Evolutionary conservation across 23 tunicate genomes (phyloP).

Genomic region (Clavelina lepadiformis): DNA sequence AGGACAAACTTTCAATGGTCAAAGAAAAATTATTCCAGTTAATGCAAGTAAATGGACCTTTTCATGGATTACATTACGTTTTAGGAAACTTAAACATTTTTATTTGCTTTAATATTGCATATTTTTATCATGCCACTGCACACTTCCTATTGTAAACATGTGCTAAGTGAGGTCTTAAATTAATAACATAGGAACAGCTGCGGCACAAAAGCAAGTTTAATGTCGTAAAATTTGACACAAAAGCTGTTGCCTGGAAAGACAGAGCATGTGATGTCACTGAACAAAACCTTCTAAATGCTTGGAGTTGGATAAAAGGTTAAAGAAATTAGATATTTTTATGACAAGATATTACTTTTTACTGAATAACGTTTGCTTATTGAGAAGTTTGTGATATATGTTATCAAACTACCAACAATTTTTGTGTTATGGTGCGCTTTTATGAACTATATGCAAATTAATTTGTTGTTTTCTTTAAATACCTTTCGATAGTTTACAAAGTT

Average conservation of each 20-base stretch:
- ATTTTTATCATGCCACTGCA: too few species aligned
- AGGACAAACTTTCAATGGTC: conserved; percentile 50
- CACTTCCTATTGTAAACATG: too few species aligned
- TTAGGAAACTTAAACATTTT: too few species aligned
- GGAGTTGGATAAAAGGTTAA: conserved; percentile 86
- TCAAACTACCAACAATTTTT: too few species aligned
- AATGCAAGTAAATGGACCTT: conserved; percentile 58
- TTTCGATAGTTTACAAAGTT: background rate
- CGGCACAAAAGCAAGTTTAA: conserved; percentile 83
- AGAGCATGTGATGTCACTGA: conserved; percentile 76
- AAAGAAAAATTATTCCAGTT: conserved; percentile 83
- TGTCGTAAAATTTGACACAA: conserved; percentile 72
- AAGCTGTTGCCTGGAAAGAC: conserved; percentile 79
- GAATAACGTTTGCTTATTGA: too few species aligned
- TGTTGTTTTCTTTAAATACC: background rate
- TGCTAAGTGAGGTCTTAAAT: background rate
- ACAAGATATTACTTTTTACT: too few species aligned
- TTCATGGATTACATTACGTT: too few species aligned
- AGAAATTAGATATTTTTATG: too few species aligned
- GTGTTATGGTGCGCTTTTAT: too few species aligned
- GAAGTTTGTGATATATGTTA: too few species aligned
- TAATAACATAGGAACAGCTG: conserved; percentile 77
- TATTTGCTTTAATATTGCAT: too few species aligned
- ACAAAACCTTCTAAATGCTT: conserved; percentile 63
- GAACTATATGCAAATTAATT: background rate